Percentiles rank a stretch among this genome's conserved stretches.
Conservation (phyloP, 2,888 invertebrate genomes). For the Crepidodera aurea region DNA sequence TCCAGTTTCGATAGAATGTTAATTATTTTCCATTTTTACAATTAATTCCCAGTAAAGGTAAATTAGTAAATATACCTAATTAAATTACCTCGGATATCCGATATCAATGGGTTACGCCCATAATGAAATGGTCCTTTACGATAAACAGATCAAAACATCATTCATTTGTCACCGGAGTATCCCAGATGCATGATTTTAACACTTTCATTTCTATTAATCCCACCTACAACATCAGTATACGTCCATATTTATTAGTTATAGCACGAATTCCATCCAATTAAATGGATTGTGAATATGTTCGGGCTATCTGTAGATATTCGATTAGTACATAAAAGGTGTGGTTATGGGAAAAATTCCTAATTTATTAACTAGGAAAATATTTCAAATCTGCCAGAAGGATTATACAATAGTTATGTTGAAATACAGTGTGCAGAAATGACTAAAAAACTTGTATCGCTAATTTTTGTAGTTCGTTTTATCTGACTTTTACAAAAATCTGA, state of each 20-base stretch:
- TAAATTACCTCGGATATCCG: conserved; percentile 33
- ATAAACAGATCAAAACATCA: not conserved
- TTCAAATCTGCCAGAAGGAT: too few relatives aligned
- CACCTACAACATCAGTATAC: not conserved
- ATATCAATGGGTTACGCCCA: not conserved
- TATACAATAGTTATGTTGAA: too few relatives aligned
- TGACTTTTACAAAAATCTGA: too few relatives aligned
- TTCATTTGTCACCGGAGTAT: not conserved
- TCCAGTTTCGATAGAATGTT: too few relatives aligned
- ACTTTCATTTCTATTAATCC: not conserved
- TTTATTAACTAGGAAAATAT: too few relatives aligned
- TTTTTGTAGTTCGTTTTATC: too few relatives aligned
- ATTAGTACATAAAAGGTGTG: too few relatives aligned
- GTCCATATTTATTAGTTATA: not conserved
- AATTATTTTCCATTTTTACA: too few relatives aligned
- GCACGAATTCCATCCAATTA: not conserved
- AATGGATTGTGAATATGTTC: not conserved
- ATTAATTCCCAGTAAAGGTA: too few relatives aligned
- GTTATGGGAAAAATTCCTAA: too few relatives aligned
- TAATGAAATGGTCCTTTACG: not conserved
- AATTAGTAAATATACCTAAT: conserved; percentile 23
- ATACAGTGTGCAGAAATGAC: too few relatives aligned
- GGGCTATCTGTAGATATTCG: not conserved
- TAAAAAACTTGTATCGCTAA: too few relatives aligned
- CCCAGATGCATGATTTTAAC: not conserved